phyloP scores from a whole-genome alignment of 2,113 vertebrate species.

The Vulpes ferrilata region DNA sequence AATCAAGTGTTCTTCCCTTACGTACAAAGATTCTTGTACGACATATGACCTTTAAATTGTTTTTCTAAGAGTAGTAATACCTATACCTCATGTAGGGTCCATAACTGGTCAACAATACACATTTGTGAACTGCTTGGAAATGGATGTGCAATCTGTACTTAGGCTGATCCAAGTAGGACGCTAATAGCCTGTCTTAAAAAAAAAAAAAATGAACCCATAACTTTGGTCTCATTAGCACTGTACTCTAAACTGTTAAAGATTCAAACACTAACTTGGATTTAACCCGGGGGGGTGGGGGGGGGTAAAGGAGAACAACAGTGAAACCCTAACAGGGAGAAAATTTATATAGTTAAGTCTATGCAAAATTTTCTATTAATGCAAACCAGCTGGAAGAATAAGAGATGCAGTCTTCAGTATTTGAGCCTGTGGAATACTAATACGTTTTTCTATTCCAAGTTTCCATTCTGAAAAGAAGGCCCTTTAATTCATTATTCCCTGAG shows the following conservation, averaged over 20 bases:
- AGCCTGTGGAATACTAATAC: slow-evolving; percentile 51
- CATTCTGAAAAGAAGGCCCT: slow-evolving; percentile 48
- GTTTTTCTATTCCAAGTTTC: slow-evolving; percentile 70
- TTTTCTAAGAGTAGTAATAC: slow-evolving; percentile 28
- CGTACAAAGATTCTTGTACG: background rate
- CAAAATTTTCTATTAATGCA: slow-evolving; percentile 72
- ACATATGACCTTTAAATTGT: background rate
- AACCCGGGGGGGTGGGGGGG: background rate
- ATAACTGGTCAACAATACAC: background rate
- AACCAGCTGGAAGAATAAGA: slow-evolving; percentile 73
- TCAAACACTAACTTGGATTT: slow-evolving; percentile 52
- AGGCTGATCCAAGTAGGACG: slow-evolving; percentile 26
- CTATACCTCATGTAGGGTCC: background rate
- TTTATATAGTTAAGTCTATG: slow-evolving; percentile 54
- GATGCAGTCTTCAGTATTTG: slow-evolving; percentile 52
- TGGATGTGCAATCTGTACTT: background rate
- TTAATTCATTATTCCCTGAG: slow-evolving; percentile 65
- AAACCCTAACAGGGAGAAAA: slow-evolving; percentile 63
- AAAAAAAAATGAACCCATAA: slow-evolving; percentile 44
- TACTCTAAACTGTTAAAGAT: slow-evolving; percentile 58
- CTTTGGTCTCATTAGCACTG: slow-evolving; percentile 59
- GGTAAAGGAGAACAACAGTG: background rate
- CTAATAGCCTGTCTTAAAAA: slow-evolving; percentile 16
- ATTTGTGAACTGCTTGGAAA: background rate
- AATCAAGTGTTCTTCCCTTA: background rate